Conservation (phyloP, 1,140 invertebrate species). For the Drosophila arizonae region DNA sequence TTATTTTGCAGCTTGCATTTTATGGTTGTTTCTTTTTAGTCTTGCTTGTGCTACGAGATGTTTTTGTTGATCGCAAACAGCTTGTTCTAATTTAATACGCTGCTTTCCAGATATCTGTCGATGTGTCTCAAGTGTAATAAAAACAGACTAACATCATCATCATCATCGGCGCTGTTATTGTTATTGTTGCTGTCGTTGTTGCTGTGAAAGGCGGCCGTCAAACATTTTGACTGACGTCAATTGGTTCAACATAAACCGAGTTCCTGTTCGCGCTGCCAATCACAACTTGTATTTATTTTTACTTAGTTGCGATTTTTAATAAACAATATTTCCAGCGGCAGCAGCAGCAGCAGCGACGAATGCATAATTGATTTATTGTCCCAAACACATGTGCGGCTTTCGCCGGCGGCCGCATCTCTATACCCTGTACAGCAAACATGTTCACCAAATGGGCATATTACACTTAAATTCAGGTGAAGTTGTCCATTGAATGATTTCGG, state of each 20-base stretch:
- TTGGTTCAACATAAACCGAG: constrained; percentile 5
- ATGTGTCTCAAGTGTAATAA: constrained; percentile 10
- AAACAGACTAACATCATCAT: constrained; percentile 1
- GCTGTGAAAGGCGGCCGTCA: neutral
- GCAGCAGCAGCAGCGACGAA: neutral
- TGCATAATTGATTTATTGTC: constrained; percentile 28
- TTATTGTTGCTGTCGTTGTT: neutral
- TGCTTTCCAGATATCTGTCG: neutral
- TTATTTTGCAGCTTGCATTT: constrained; percentile 2
- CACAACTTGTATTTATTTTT: constrained; percentile 9
- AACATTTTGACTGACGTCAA: constrained; percentile 29
- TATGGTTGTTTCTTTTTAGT: neutral
- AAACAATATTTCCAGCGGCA: constrained; percentile 10
- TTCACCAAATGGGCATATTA: too few species aligned
- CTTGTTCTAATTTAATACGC: constrained; percentile 4
- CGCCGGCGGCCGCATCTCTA: neutral
- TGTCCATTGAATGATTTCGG: too few species aligned
- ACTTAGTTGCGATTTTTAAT: constrained; percentile 18
- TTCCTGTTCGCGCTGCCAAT: constrained; percentile 10
- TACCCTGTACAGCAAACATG: neutral
- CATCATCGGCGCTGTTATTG: neutral
- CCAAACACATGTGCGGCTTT: constrained; percentile 1
- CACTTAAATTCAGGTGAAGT: too few species aligned
- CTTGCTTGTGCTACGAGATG: neutral
- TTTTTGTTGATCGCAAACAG: constrained; percentile 9